Evolutionary conservation across 2,797 vertebrate species (phyloP), one percentile per base, ranked within the genome.

Genomic region (Chaetodon trifasciatus): DNA sequence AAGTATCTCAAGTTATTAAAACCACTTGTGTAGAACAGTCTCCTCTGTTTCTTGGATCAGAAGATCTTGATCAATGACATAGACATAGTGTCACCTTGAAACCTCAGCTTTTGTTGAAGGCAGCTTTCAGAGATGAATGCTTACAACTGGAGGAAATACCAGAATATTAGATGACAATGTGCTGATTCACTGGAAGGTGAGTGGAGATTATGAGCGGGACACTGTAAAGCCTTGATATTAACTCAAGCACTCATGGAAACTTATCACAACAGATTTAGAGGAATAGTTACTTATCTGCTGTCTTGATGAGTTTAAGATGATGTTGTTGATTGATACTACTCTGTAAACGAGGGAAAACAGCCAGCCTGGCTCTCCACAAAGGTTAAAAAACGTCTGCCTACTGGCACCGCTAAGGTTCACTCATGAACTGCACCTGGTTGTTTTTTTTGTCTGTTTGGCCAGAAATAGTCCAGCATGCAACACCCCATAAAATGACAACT

Each of bases 1-100:
- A 76, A 64, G 47, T n/a, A 63, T 65, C 50, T 56, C 76, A 66
- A 71, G 37, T 53, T 61, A 19, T 21, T 21, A 56, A 70, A 85
- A 76, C 17, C 68, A 24, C 52, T 71, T 56, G 9, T 13, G 5
- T 12, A 28, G 71, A 60, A 78, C 5, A 32, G 19, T 35, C 9
- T 52, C 23, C 44, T 55, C 1, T 32, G 17, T 83, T 70, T 77
- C 69, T 70, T 1, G 0, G 35, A 65, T 74, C 52, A 62, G 55
- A 46, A 47, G 12, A 62, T 65, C 39, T 62, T 56, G 16, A 83
- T 88, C 60, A 53, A 66, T 77, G 52, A 69, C 4, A 50, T 24
- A 15, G 76, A 40, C 19, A 56, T 28, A 64, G 40, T 46, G 62
- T 86, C 70, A 82, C 79, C 71, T 76, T 82, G 70, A 75, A 80